Evolutionary conservation across 2,888 invertebrate species (phyloP), one percentile per base, ranked within the genome.

Genomic region (Schrankia costaestrigalis): DNA sequence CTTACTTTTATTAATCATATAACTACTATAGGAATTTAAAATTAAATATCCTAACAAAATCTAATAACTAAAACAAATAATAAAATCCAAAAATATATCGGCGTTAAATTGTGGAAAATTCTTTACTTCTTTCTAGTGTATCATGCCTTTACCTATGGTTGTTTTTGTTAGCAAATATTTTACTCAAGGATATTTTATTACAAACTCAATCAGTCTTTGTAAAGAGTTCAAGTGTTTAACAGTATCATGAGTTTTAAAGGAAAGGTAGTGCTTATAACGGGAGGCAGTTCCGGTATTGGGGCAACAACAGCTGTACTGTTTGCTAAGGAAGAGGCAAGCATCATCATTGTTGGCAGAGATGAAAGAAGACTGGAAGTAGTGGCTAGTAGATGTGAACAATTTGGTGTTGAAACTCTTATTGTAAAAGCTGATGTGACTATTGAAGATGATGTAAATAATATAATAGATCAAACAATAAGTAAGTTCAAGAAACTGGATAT

Each of bases 341-440:
- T 43, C 2, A 27, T 37, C 5, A 44, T 37, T 21, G 29, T 44
- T 3, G 35, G 31, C 10, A 6, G 1, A 3, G 29, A 11, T 5
- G 27, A 31, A 23, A 7, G 3, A 9, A 23, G 6, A 12, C 42
- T 52, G 0, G 31, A 31, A 6, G 31, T 32, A 8, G 39, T 46
- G 1, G 30, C 44, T 1, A 34, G 26, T 13, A 31, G 43, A 11
- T 40, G 53, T 38, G 22, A 22, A n/a, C 3, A 57, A 55, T 33
- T 46, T 46, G 26, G 36, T 13, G 28, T 40, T 1, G 41, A 37
- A 13, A 56, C 61, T 0, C 35, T 68, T 0, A 31, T 55, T 0
- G 56, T 74, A 21, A 54, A 43, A 35, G 69, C 68, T 2, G 73
- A 75, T 26, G 43, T 74, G 8, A 36, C 63, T 1, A 65, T 62